Evolutionary conservation across 2,797 vertebrate genomes (phyloP).

Genomic region (Pachyuromys duprasi): DNA sequence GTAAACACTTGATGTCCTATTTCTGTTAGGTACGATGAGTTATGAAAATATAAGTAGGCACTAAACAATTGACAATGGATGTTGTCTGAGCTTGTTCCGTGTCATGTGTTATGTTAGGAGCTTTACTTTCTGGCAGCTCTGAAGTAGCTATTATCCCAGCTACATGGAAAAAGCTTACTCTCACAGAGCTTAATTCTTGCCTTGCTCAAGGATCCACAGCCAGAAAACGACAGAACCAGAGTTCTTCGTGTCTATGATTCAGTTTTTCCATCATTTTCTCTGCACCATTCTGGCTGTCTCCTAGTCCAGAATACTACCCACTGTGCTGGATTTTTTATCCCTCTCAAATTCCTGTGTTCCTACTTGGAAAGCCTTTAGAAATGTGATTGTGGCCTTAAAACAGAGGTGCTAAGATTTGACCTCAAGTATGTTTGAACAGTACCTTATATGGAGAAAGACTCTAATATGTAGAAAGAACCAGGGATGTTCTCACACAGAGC

Average conservation of each 20-base stretch:
- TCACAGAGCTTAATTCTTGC: background rate
- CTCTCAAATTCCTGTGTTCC: background rate
- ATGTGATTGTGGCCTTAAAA: background rate
- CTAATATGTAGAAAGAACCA: background rate
- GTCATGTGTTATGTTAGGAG: background rate
- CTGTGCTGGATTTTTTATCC: background rate
- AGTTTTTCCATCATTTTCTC: background rate
- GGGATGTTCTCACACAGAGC: background rate
- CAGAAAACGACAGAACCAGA: background rate
- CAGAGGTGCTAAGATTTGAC: no score
- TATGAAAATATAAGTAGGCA: background rate
- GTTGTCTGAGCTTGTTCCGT: background rate
- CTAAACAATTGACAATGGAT: background rate
- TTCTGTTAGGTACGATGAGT: background rate
- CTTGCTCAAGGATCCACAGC: background rate
- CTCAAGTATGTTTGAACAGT: background rate
- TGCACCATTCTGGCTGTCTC: background rate
- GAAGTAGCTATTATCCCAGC: background rate
- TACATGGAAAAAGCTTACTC: background rate
- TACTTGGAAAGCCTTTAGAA: background rate
- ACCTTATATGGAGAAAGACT: background rate
- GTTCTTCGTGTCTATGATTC: background rate
- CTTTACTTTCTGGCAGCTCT: background rate
- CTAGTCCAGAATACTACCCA: background rate
- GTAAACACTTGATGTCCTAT: background rate